These are phyloP conservation scores for Aethes cnicana DNA, from an alignment of 2,888 invertebrate species.

Conservation along the genomic window DNA sequence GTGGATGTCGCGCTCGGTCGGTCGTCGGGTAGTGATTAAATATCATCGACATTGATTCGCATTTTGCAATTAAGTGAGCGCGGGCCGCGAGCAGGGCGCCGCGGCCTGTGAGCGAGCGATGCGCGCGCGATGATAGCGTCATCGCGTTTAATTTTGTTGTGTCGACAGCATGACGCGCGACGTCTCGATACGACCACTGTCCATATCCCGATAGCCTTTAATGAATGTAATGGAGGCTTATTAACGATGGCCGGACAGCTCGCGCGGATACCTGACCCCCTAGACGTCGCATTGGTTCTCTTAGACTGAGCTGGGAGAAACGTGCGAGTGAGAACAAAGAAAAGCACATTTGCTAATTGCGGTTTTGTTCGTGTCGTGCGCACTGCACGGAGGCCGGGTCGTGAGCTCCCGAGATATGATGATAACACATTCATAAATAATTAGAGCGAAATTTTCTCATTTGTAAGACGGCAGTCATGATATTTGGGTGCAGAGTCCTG, in stretches of 20 bases:
- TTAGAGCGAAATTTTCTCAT: slow-evolving; percentile 83
- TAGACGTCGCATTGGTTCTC: slow-evolving; percentile 44
- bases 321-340: slow-evolving; percentile 81
- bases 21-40: slow-evolving; percentile 64
- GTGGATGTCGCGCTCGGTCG: slow-evolving; percentile 62
- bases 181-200: slow-evolving; percentile 77
- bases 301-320: slow-evolving; percentile 71
- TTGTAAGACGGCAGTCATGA: slow-evolving; percentile 82
- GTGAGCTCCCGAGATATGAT: slow-evolving; percentile 80
- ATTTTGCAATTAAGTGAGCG: slow-evolving; percentile 75
- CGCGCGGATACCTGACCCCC: slow-evolving; percentile 58
- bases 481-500: slow-evolving; percentile 77
- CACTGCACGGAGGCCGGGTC: slow-evolving; percentile 72
- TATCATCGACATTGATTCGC: slow-evolving; percentile 76
- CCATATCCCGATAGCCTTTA: slow-evolving; percentile 75
- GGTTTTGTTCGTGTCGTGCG: slow-evolving; percentile 81
- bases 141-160: slow-evolving; percentile 78
- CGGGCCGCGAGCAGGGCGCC: slow-evolving; percentile 36
- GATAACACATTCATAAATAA: slow-evolving; percentile 83
- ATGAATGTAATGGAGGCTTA: slow-evolving; percentile 82
- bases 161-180: slow-evolving; percentile 75
- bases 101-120: slow-evolving; percentile 49
- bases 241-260: slow-evolving; percentile 73
- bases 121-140: slow-evolving; percentile 76
- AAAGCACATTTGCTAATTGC: slow-evolving; percentile 82